Evolutionary conservation across 2,888 invertebrate genomes (phyloP).

Genomic region (Hydrotaea diabolus): DNA sequence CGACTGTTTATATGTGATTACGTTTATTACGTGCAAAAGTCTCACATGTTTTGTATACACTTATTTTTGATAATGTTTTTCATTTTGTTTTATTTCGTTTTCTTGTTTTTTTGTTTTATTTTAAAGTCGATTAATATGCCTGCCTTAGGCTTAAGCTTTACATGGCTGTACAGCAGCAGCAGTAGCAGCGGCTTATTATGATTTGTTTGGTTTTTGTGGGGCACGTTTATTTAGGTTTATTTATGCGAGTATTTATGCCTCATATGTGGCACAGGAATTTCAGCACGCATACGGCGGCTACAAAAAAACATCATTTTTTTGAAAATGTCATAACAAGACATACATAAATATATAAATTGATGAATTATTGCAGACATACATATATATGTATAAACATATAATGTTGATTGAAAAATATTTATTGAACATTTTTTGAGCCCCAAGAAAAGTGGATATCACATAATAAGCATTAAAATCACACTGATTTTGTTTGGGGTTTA

Average conservation of each 20-base stretch:
- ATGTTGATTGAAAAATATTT: slow-evolving; percentile 17
- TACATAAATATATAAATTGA: not conserved
- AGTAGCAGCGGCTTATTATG: slow-evolving; percentile 14
- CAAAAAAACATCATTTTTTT: not conserved
- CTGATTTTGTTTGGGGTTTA: slow-evolving; percentile 54
- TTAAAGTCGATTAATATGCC: slow-evolving; percentile 47
- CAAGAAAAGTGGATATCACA: not conserved
- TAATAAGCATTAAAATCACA: no score
- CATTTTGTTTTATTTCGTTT: slow-evolving; percentile 7
- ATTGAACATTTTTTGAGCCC: not conserved
- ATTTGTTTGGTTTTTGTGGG: not conserved
- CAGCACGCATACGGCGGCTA: no score
- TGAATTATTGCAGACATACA: no score
- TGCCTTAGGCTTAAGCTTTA: slow-evolving; percentile 52
- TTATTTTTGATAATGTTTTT: slow-evolving; percentile 26
- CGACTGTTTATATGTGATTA: slow-evolving; percentile 27
- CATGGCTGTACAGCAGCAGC: not conserved
- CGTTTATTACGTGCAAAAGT: slow-evolving; percentile 48
- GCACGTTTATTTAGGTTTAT: not conserved
- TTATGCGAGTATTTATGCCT: slow-evolving; percentile 1
- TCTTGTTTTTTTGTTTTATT: slow-evolving; percentile 11
- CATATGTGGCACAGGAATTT: not conserved
- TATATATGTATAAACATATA: not conserved
- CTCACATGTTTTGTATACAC: slow-evolving; percentile 39
- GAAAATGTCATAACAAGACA: slow-evolving; percentile 10